Evolutionary conservation across 2,113 vertebrate species (phyloP).

Genomic region (Boleophthalmus pectinirostris): DNA sequence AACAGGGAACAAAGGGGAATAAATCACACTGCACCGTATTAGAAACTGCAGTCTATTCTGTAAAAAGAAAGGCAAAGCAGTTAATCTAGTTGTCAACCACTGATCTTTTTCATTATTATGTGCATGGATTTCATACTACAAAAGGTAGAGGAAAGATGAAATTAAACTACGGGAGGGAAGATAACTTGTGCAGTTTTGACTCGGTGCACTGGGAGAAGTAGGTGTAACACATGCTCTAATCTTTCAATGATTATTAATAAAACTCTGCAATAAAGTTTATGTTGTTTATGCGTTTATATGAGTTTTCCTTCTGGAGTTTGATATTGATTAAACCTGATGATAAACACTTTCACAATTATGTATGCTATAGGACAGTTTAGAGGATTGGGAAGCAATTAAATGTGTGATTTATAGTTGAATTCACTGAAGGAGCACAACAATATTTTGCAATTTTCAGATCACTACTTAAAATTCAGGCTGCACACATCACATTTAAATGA

Average conservation of each 20-base stretch:
- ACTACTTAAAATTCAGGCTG: too few relatives aligned
- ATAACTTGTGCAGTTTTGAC: background rate
- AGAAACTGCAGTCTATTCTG: slow-evolving; percentile 7
- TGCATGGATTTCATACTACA: background rate
- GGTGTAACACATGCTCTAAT: background rate
- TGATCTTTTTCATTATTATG: background rate
- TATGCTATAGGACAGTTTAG: background rate
- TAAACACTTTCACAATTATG: background rate
- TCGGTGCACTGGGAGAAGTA: background rate
- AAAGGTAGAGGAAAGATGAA: background rate
- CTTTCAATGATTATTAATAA: background rate
- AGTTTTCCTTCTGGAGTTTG: background rate
- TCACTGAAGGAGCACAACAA: background rate
- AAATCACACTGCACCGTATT: slow-evolving; percentile 5
- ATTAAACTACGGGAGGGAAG: background rate
- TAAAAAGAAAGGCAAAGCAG: background rate
- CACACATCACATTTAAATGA: background rate
- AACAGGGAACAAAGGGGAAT: slow-evolving; percentile 5
- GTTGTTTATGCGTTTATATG: background rate
- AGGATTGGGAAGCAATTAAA: background rate
- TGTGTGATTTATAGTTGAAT: background rate
- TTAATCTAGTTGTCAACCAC: slow-evolving; percentile 8
- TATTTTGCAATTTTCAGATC: too few relatives aligned
- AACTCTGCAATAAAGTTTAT: background rate
- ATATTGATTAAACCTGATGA: background rate